A percentile compares a stretch with the other conserved stretches of the same genome.
Conservation (phyloP, 2,113 vertebrate genomes). For the Aptenodytes patagonicus region DNA sequence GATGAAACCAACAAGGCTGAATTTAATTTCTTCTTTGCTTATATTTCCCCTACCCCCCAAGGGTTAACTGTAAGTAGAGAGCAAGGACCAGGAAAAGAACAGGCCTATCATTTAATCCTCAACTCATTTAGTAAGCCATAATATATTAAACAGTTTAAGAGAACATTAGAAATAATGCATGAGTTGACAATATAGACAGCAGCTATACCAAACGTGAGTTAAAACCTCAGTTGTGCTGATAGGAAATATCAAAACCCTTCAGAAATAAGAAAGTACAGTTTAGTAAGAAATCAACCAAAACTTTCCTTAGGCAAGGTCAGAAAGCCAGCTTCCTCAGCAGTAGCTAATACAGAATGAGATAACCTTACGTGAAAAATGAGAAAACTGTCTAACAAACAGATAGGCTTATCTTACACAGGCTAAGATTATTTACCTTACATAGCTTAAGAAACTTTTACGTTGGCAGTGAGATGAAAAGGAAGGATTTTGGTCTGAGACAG, state of each 20-base stretch:
- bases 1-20: neutral
- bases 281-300: neutral
- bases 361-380: neutral
- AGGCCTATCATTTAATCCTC: slow-evolving; percentile 12
- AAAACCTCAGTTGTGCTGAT: neutral
- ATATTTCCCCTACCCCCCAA: neutral
- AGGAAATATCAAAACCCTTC: neutral
- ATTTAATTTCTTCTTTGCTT: neutral
- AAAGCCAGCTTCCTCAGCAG: neutral
- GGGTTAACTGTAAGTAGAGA: neutral
- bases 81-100: neutral
- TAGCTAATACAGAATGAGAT: neutral
- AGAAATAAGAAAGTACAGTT: neutral
- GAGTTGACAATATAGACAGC: neutral
- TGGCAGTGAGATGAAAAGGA: neutral
- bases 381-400: neutral
- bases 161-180: slow-evolving; percentile 15
- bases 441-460: neutral
- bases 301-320: neutral
- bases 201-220: neutral
- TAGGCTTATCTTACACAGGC: neutral
- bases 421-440: neutral
- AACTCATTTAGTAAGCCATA: neutral
- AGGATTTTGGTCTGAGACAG: neutral
- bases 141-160: slow-evolving; percentile 32